Percentiles rank a stretch among this genome's conserved stretches.
Conservation (phyloP, 2,113 vertebrate genomes). For the Mohoua ochrocephala region DNA sequence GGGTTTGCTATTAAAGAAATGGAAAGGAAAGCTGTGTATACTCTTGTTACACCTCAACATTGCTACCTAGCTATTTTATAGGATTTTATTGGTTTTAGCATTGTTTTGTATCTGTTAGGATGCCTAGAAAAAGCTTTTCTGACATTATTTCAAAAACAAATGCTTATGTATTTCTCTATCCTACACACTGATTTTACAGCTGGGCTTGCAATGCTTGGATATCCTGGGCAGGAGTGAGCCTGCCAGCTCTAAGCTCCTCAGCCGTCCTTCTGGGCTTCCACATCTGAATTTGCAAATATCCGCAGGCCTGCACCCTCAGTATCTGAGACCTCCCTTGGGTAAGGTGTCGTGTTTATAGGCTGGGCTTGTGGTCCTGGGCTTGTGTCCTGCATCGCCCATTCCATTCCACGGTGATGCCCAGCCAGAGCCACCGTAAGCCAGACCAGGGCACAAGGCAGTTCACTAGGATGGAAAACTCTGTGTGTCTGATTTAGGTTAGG, state of each 20-base stretch:
- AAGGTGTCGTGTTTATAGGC: background rate
- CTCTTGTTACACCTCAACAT: background rate
- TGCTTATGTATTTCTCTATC: background rate
- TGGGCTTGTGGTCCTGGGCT: background rate
- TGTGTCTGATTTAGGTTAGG: background rate
- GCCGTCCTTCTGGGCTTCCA: background rate
- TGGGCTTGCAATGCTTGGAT: background rate
- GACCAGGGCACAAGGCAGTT: background rate
- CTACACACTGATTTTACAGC: background rate
- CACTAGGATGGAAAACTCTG: background rate
- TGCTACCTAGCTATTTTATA: background rate
- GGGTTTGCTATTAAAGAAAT: background rate
- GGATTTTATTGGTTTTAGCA: background rate
- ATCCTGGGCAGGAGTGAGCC: background rate
- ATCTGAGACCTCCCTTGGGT: background rate
- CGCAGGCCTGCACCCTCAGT: background rate
- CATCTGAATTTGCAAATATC: background rate
- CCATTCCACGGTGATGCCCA: fast-evolving
- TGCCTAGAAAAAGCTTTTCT: background rate
- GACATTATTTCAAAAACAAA: background rate
- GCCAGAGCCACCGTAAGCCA: background rate
- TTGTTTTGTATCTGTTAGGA: background rate
- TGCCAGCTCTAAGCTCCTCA: background rate
- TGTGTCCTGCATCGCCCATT: background rate
- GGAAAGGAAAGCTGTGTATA: background rate